phyloP scores from a whole-genome alignment of 1,140 invertebrate genomes.

The Nephila pilipes region DNA sequence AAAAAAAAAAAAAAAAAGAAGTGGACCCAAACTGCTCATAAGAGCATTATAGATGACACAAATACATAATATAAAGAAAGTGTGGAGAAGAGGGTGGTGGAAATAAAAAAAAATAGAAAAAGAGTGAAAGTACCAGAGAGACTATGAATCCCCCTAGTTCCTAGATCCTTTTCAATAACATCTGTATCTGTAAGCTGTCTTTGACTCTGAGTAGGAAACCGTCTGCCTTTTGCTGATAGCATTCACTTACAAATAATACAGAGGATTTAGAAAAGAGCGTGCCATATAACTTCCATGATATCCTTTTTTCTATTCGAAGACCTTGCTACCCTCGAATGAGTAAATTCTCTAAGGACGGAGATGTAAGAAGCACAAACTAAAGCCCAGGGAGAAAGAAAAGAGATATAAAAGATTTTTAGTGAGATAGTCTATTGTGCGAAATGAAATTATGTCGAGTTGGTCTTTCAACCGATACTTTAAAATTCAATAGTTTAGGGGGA shows the following conservation, averaged over 20 bases:
- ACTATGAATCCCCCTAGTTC: background rate
- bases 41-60: constrained; percentile 33
- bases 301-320: constrained; percentile 4
- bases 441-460: too few species aligned
- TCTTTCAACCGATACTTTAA: too few species aligned
- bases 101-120: background rate
- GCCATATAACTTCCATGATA: constrained; percentile 37
- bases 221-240: constrained; percentile 38
- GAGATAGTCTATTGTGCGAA: too few species aligned
- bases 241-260: constrained; percentile 66
- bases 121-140: background rate
- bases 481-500: too few species aligned
- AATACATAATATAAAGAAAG: constrained; percentile 36
- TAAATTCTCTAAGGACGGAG: background rate
- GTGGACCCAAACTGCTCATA: constrained; percentile 20
- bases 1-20: background rate
- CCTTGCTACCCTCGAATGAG: background rate
- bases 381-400: too few species aligned
- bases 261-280: constrained; percentile 41
- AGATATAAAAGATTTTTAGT: too few species aligned
- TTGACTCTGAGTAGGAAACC: constrained; percentile 19
- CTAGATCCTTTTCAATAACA: constrained; percentile 41
- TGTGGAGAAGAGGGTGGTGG: background rate
- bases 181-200: constrained; percentile 57
- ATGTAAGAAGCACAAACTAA: background rate